Evolutionary conservation across 2,888 invertebrate species (phyloP).

Genomic region (Dryadula phaetusa): DNA sequence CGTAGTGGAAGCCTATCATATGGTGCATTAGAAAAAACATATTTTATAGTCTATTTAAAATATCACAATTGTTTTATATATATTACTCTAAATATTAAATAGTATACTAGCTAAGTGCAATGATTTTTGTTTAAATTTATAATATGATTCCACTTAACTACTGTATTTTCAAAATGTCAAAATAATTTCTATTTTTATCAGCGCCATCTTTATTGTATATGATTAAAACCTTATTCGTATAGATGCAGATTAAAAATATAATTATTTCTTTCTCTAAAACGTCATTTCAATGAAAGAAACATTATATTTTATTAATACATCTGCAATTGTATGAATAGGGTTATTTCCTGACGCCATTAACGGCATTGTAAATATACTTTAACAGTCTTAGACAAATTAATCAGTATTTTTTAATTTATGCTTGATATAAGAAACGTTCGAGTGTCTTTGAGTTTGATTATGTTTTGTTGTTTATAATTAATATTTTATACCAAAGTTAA

Average conservation of each 20-base stretch:
- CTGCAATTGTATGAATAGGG: conserved; percentile 4
- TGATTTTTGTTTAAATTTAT: conserved; percentile 35
- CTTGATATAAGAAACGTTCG: conserved; percentile 76
- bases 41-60: conserved; percentile 41
- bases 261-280: background rate
- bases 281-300: conserved; percentile 2
- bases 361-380: conserved; percentile 75
- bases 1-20: conserved; percentile 63
- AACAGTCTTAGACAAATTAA: conserved; percentile 73
- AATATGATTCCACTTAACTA: background rate
- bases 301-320: background rate
- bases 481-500: conserved; percentile 89
- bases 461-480: conserved; percentile 83
- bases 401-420: conserved; percentile 84
- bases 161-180: background rate
- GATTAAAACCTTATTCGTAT: conserved; percentile 10
- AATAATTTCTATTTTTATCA: conserved; percentile 21
- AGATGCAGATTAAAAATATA: background rate
- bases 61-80: conserved; percentile 25
- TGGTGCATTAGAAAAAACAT: conserved; percentile 68
- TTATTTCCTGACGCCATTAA: conserved; percentile 51
- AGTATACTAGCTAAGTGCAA: conserved; percentile 47
- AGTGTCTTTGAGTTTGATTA: conserved; percentile 78
- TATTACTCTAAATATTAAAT: conserved; percentile 31
- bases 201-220: conserved; percentile 31